Evolutionary conservation across 2,888 invertebrate genomes (phyloP).

Genomic region (Mythimna albipuncta): DNA sequence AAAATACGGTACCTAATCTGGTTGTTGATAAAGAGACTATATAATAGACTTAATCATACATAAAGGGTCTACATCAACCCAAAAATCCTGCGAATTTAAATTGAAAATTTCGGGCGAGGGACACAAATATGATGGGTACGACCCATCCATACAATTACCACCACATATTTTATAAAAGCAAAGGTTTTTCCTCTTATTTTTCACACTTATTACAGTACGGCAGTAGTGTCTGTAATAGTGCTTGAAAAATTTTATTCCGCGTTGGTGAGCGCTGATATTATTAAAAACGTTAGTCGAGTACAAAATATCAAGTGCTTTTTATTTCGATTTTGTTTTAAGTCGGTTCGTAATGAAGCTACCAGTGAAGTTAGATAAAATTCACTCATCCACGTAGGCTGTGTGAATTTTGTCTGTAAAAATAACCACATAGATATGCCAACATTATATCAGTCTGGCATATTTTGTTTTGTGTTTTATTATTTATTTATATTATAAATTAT

Average conservation of each 20-base stretch:
- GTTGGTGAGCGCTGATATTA: conserved; percentile 19
- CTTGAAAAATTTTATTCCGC: conserved; percentile 13
- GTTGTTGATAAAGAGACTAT: conserved; percentile 1
- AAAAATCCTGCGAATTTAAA: conserved; percentile 25
- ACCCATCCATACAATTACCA: conserved; percentile 44
- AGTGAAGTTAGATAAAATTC: too few relatives aligned
- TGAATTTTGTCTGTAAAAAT: not conserved
- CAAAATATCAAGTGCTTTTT: conserved; percentile 20
- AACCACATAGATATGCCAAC: too few relatives aligned
- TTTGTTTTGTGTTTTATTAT: too few relatives aligned
- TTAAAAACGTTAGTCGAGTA: conserved; percentile 18
- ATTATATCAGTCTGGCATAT: too few relatives aligned
- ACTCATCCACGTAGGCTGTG: not conserved
- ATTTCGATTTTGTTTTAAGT: conserved; percentile 20
- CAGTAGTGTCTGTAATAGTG: conserved; percentile 22
- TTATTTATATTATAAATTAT: too few relatives aligned
- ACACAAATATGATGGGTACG: conserved; percentile 25
- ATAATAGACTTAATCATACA: conserved; percentile 12
- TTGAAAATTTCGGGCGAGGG: conserved; percentile 37
- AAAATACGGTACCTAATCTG: conserved; percentile 9
- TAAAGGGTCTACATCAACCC: conserved; percentile 8
- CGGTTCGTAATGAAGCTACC: not conserved
- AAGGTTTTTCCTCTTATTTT: conserved; percentile 37
- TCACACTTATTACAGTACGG: conserved; percentile 15
- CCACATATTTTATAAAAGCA: conserved; percentile 38